Conservation (phyloP, 2,888 invertebrate species). For the Amorpha juglandis region DNA sequence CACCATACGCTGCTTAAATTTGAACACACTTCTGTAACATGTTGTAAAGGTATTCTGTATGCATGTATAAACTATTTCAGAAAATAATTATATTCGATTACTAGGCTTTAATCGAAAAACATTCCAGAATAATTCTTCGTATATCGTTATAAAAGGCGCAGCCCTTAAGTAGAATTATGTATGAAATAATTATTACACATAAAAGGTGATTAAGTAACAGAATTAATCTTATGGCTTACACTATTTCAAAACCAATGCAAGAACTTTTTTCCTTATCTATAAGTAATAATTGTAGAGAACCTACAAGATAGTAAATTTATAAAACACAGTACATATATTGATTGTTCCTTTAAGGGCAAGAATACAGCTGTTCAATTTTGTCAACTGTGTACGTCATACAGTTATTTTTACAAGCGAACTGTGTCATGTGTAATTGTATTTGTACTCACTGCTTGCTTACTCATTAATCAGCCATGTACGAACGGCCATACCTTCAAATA, state of each 20-base stretch:
- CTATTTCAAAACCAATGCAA: conserved; percentile 15
- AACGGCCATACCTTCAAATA: background rate
- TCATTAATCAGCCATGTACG: background rate
- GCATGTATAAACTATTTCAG: too few species aligned
- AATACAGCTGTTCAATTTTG: background rate
- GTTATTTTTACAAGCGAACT: conserved; percentile 3
- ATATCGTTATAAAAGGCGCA: background rate
- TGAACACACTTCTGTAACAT: too few species aligned
- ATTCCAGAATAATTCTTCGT: background rate
- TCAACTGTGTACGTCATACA: background rate
- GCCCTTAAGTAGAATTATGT: background rate
- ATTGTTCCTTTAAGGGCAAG: conserved; percentile 1
- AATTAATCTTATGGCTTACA: background rate
- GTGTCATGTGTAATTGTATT: background rate
- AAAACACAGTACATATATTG: background rate
- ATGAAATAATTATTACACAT: conserved; percentile 12
- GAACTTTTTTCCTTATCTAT: conserved; percentile 3
- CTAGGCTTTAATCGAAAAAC: too few species aligned
- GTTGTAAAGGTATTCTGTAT: too few species aligned
- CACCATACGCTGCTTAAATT: too few species aligned
- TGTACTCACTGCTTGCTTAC: background rate
- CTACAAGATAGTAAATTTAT: background rate
- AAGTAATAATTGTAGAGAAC: background rate
- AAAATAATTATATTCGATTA: too few species aligned
- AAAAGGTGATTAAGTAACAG: conserved; percentile 12